phyloP scores from a whole-genome alignment of 2,888 invertebrate genomes.

The Dusona sp. region DNA sequence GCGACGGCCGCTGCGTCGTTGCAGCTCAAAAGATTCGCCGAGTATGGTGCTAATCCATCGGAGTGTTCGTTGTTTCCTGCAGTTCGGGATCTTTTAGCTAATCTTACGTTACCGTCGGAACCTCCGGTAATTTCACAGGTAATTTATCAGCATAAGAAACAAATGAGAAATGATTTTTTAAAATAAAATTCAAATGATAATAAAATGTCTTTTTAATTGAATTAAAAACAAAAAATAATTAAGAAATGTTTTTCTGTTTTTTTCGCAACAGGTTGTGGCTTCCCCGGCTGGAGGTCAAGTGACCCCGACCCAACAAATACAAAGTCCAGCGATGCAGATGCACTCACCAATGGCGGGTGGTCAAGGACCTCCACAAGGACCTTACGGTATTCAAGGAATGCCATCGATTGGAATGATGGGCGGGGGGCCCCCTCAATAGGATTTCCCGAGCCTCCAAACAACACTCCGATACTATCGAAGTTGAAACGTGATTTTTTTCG shows the following conservation, averaged over 20 bases:
- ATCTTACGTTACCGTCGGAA: constrained; percentile 93
- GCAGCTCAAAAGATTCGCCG: constrained; percentile 90
- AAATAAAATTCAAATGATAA: not conserved
- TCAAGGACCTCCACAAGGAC: constrained; percentile 81
- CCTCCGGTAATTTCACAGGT: constrained; percentile 87
- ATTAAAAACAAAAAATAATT: too few relatives aligned
- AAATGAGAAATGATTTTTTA: too few relatives aligned
- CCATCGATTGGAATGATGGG: constrained; percentile 83
- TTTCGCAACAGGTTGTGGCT: constrained; percentile 83
- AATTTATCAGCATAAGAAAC: not conserved
- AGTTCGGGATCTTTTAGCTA: constrained; percentile 94
- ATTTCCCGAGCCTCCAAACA: constrained; percentile 78
- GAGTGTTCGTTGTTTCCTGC: constrained; percentile 97
- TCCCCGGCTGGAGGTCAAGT: constrained; percentile 85
- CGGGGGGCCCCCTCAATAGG: constrained; percentile 82
- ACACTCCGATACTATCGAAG: constrained; percentile 71
- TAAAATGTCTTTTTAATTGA: not conserved
- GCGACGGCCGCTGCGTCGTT: constrained; percentile 88
- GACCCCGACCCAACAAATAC: constrained; percentile 86
- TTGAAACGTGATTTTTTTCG: constrained; percentile 47
- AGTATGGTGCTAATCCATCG: constrained; percentile 88
- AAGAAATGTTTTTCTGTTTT: not conserved
- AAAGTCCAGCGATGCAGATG: constrained; percentile 87
- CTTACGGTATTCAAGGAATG: constrained; percentile 83
- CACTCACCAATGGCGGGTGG: constrained; percentile 86